phyloP scores from a whole-genome alignment of 2,113 vertebrate species.

The Pipra filicauda region DNA sequence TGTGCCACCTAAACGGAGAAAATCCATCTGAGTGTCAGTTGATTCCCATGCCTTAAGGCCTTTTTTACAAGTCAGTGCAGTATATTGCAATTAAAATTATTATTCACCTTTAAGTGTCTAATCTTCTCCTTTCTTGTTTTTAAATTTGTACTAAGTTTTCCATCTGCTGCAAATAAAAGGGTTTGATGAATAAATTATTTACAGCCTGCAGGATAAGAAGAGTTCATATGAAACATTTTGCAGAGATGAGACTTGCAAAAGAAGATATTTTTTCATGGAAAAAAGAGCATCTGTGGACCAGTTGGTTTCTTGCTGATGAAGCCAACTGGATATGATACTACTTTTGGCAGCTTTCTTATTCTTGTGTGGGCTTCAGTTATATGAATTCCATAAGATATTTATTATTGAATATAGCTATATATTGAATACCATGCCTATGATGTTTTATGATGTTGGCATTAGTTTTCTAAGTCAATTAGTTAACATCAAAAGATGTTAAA shows the following conservation, averaged over 20 bases:
- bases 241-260: constrained; percentile 21
- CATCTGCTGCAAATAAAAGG: constrained; percentile 50
- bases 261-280: constrained; percentile 6
- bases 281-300: constrained; percentile 56
- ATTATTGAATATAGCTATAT: neutral
- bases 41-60: neutral
- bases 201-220: constrained; percentile 38
- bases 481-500: neutral
- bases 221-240: constrained; percentile 27
- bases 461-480: constrained; percentile 26
- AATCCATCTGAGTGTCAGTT: neutral
- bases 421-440: neutral
- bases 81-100: neutral
- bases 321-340: neutral
- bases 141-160: constrained; percentile 13
- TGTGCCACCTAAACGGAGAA: neutral
- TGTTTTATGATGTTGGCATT: neutral
- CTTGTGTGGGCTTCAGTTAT: constrained; percentile 29
- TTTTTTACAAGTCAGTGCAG: neutral
- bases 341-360: constrained; percentile 37
- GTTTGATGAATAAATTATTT: constrained; percentile 64
- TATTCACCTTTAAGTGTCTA: constrained; percentile 26
- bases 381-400: constrained; percentile 13
- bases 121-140: constrained; percentile 29
- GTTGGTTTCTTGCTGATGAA: constrained; percentile 53